These are phyloP conservation scores for Harpegnathos saltator DNA, from an alignment of 1,140 invertebrate species.

Conservation along the genomic window DNA sequence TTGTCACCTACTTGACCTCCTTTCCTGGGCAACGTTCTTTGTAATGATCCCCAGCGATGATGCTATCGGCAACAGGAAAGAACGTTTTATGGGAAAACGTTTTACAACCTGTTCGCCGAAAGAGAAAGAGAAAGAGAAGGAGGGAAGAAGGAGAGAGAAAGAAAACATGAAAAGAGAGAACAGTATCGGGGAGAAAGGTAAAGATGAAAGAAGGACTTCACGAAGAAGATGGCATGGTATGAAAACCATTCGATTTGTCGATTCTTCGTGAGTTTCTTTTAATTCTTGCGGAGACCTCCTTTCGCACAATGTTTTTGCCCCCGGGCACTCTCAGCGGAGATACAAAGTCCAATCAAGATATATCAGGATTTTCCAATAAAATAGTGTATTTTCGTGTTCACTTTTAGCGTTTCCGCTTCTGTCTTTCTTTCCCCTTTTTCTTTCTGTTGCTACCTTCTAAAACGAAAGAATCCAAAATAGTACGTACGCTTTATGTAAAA, in stretches of 20 bases:
- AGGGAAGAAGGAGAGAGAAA: slow-evolving; percentile 16
- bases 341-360: slow-evolving; percentile 40
- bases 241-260: slow-evolving; percentile 51
- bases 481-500: too few species aligned
- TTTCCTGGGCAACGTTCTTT: slow-evolving; percentile 14
- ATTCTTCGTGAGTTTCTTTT: slow-evolving; percentile 49
- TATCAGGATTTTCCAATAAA: slow-evolving; percentile 47
- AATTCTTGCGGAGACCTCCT: slow-evolving; percentile 36
- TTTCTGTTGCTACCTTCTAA: too few species aligned
- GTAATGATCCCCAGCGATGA: slow-evolving; percentile 44
- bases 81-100: slow-evolving; percentile 61
- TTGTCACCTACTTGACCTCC: slow-evolving; percentile 45
- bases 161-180: slow-evolving; percentile 15
- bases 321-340: not conserved
- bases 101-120: slow-evolving; percentile 55
- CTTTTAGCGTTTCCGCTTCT: slow-evolving; percentile 20
- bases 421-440: slow-evolving; percentile 2
- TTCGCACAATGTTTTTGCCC: slow-evolving; percentile 2
- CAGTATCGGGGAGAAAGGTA: not conserved
- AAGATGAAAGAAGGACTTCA: slow-evolving; percentile 55
- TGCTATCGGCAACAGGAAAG: slow-evolving; percentile 51
- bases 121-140: slow-evolving; percentile 3
- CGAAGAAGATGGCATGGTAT: slow-evolving; percentile 37
- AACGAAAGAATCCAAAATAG: too few species aligned
- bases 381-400: slow-evolving; percentile 38